Percentiles rank a stretch among this genome's conserved stretches.
Evolutionary conservation across 1,140 invertebrate genomes (phyloP).

Genomic region (Caenorhabditis briggsae): DNA sequence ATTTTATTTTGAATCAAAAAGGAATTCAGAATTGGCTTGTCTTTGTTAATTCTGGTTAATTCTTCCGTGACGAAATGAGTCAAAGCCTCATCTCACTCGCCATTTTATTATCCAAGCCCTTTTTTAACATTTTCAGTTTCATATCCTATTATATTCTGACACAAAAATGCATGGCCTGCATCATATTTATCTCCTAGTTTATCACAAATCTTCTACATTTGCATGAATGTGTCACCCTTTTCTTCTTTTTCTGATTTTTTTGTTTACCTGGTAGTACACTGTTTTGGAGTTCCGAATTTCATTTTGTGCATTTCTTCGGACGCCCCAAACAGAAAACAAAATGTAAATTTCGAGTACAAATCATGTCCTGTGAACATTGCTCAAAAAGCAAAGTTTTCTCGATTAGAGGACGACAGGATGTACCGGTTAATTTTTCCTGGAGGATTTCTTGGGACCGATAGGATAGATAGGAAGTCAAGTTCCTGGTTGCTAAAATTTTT

Average conservation of each 20-base stretch:
- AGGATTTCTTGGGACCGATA: neutral
- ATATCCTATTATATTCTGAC: neutral
- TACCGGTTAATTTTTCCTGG: neutral
- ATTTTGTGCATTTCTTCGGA: neutral
- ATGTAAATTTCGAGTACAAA: neutral
- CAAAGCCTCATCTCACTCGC: slow-evolving; percentile 19
- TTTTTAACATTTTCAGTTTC: slow-evolving; percentile 13
- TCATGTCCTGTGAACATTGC: slow-evolving; percentile 21
- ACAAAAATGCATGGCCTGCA: neutral
- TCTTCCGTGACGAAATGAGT: slow-evolving; percentile 12
- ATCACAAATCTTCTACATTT: neutral
- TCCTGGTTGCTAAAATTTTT: slow-evolving; percentile 3
- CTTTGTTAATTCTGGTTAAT: slow-evolving; percentile 1
- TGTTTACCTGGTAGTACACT: slow-evolving; percentile 2
- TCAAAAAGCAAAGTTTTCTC: neutral
- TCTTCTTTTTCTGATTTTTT: neutral
- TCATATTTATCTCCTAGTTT: neutral
- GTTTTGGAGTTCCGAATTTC: neutral
- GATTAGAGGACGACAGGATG: neutral
- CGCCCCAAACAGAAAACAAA: neutral
- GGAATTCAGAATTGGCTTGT: neutral
- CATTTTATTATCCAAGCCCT: slow-evolving; percentile 3
- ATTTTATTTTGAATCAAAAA: too few species aligned
- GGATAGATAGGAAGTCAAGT: neutral
- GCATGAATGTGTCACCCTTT: slow-evolving; percentile 2